Percentiles rank a stretch among this genome's conserved stretches.
Conservation (phyloP, 2,797 vertebrate genomes). For the Phalloptychus januarius region DNA sequence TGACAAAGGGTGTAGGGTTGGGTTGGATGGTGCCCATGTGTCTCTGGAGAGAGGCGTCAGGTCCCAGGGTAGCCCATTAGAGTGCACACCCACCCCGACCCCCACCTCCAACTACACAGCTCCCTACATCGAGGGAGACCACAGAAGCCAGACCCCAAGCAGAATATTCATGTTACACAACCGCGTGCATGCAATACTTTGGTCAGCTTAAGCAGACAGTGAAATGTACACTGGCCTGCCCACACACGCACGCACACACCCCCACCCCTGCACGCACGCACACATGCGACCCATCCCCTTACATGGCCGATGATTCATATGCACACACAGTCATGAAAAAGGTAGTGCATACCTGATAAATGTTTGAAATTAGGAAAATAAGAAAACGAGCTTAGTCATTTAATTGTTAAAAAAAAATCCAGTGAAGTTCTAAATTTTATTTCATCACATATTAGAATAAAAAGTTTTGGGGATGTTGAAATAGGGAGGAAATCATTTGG, state of each 20-base stretch:
- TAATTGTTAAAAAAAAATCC: conserved; percentile 55
- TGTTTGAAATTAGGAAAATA: conserved; percentile 56
- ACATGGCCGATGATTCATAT: conserved; percentile 12
- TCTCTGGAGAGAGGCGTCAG: conserved; percentile 72
- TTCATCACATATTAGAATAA: conserved; percentile 62
- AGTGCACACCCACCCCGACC: conserved; percentile 55
- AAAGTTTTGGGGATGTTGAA: conserved; percentile 60
- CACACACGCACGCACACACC: not conserved
- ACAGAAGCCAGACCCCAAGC: conserved; percentile 60
- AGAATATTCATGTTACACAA: conserved; percentile 77
- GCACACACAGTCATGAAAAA: conserved; percentile 44
- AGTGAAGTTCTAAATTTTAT: conserved; percentile 53
- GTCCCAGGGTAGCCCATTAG: conserved; percentile 83
- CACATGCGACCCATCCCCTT: conserved; percentile 25
- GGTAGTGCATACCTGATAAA: conserved; percentile 25
- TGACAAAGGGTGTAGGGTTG: conserved; percentile 73
- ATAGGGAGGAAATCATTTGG: conserved; percentile 52
- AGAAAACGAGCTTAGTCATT: conserved; percentile 46
- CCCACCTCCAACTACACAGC: conserved; percentile 49
- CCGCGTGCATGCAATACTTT: conserved; percentile 59
- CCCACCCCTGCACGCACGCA: too few species aligned
- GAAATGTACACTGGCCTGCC: conserved; percentile 13
- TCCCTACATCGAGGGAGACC: conserved; percentile 64
- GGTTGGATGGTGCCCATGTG: conserved; percentile 66
- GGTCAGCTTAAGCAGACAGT: conserved; percentile 42